phyloP scores from a whole-genome alignment of 2,797 vertebrate species.

The Acrocephalus scirpaceus region DNA sequence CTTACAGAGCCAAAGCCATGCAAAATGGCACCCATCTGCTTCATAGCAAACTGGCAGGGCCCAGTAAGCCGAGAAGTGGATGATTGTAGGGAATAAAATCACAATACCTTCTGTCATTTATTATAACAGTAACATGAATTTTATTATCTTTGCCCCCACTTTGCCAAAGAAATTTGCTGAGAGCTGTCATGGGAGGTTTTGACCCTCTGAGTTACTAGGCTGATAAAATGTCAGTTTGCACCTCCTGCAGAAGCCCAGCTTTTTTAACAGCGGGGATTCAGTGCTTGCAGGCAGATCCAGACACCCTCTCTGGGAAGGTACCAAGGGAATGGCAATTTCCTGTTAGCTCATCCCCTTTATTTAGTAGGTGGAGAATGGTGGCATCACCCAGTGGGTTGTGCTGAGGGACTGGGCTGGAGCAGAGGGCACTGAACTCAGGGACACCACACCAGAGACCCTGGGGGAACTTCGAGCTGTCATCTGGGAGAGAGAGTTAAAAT shows the following conservation, averaged over 20 bases:
- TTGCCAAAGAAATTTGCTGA: background rate
- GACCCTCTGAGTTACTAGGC: background rate
- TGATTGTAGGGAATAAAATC: background rate
- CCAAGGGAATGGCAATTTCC: background rate
- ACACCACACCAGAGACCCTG: background rate
- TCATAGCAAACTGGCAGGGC: background rate
- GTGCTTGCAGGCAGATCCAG: background rate
- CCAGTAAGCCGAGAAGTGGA: background rate
- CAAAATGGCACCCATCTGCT: conserved; percentile 40
- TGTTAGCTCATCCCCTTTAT: background rate
- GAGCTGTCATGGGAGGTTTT: background rate
- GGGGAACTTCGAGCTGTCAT: rapidly evolving
- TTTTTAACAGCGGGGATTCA: rapidly evolving
- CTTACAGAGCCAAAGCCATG: background rate
- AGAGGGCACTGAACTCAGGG: background rate
- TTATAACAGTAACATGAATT: background rate
- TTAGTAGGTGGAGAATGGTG: background rate
- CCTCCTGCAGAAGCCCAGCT: background rate
- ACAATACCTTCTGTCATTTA: conserved; percentile 5
- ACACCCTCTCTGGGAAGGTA: background rate
- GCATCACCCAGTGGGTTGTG: rapidly evolving
- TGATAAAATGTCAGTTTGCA: background rate
- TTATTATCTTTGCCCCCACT: background rate
- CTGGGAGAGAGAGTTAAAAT: background rate
- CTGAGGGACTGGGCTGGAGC: background rate